Evolutionary conservation across 2,888 invertebrate species (phyloP).

Genomic region (Sminthurinus aureus): DNA sequence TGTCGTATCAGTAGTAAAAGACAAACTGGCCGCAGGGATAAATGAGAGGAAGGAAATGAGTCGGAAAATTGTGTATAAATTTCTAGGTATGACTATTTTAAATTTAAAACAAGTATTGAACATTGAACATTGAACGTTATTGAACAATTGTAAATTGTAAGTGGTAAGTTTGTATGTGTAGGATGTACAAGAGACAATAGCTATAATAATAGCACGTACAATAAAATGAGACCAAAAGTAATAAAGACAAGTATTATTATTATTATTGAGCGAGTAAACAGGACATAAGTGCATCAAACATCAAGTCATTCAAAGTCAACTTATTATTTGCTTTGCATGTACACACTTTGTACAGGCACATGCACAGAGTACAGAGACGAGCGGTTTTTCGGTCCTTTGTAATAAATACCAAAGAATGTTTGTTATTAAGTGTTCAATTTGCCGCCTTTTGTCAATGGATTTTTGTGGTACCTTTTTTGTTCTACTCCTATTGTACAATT

Average conservation of each 20-base stretch:
- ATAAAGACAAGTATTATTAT: too few relatives aligned
- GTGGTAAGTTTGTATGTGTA: neutral
- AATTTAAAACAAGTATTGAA: too few relatives aligned
- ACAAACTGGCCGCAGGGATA: neutral
- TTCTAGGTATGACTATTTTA: constrained; percentile 3
- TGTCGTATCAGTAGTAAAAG: neutral
- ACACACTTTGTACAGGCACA: too few relatives aligned
- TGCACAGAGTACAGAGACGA: neutral
- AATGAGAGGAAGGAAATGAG: constrained; percentile 15
- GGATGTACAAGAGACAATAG: too few relatives aligned
- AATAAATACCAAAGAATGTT: neutral
- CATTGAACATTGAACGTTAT: neutral
- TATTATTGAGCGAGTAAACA: too few relatives aligned
- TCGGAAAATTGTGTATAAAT: constrained; percentile 5
- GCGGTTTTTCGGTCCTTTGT: neutral
- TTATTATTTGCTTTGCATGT: neutral
- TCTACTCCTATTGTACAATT: too few relatives aligned
- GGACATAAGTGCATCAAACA: too few relatives aligned
- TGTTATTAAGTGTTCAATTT: constrained; percentile 4
- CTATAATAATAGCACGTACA: too few relatives aligned
- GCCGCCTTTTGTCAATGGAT: constrained; percentile 1
- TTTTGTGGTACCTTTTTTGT: too few relatives aligned
- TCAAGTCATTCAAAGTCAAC: too few relatives aligned
- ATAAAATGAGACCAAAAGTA: too few relatives aligned
- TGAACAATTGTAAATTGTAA: neutral